Percentiles rank a stretch among this genome's conserved stretches.
Conservation (phyloP, 2,888 invertebrate species). For the Hofmannophila pseudospretella region DNA sequence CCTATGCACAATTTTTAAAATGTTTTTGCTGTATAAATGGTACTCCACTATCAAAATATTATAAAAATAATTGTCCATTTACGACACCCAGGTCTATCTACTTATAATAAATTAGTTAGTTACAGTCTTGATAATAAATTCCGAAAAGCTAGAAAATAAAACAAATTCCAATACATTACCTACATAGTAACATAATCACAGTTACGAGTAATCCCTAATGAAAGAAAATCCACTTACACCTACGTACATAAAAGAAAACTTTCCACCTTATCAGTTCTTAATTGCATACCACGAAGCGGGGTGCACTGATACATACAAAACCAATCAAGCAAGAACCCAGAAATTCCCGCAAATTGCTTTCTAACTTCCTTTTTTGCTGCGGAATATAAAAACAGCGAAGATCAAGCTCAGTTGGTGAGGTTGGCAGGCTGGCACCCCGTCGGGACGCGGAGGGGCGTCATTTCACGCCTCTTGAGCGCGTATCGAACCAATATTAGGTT, state of each 20-base stretch:
- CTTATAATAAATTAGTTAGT: too few species aligned
- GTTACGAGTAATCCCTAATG: slow-evolving; percentile 7
- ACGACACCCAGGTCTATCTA: too few species aligned
- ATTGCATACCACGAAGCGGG: slow-evolving; percentile 34
- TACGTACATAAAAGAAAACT: slow-evolving; percentile 23
- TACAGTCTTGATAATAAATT: too few species aligned
- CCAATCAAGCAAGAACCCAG: slow-evolving; percentile 23
- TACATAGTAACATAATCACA: too few species aligned
- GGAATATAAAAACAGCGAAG: slow-evolving; percentile 39
- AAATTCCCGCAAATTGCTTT: slow-evolving; percentile 2
- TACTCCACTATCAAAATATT: too few species aligned
- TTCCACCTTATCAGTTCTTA: slow-evolving; percentile 45
- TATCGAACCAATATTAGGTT: slow-evolving; percentile 75
- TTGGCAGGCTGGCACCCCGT: slow-evolving; percentile 21
- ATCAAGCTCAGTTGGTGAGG: slow-evolving; percentile 39
- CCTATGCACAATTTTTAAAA: too few species aligned
- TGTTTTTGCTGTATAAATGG: too few species aligned
- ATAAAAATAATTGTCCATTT: too few species aligned
- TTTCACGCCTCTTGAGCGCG: slow-evolving; percentile 73
- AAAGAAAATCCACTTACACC: slow-evolving; percentile 1
- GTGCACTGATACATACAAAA: slow-evolving; percentile 16
- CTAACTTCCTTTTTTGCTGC: slow-evolving; percentile 14
- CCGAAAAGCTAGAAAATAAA: too few species aligned
- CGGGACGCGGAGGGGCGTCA: slow-evolving; percentile 44
- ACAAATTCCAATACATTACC: too few species aligned